Evolutionary conservation across 2,797 vertebrate species (phyloP).

Genomic region (Ibycter americanus): DNA sequence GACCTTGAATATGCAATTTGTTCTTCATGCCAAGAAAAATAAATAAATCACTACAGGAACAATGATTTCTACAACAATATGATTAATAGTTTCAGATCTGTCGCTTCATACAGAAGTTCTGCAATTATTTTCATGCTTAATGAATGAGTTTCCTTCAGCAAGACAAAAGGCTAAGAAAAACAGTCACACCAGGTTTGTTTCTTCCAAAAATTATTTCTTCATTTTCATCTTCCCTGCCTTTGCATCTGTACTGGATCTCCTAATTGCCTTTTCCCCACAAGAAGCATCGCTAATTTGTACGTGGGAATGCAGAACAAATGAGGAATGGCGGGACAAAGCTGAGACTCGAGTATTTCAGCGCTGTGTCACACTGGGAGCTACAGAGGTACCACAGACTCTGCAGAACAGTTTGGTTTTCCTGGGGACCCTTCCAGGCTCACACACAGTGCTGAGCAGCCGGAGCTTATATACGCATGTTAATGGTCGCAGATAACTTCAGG

Average conservation of each 20-base stretch:
- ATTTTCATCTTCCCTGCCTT: neutral
- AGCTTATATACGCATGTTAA: neutral
- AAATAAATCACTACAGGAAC: neutral
- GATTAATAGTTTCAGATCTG: conserved; percentile 29
- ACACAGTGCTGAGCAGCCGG: neutral
- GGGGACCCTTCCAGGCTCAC: neutral
- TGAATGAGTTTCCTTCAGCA: conserved; percentile 18
- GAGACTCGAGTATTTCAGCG: neutral
- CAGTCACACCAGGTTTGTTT: neutral
- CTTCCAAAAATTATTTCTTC: neutral
- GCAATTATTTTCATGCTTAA: conserved; percentile 53
- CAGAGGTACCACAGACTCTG: neutral
- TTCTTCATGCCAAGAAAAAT: neutral
- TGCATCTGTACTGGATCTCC: neutral
- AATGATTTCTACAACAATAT: conserved; percentile 10
- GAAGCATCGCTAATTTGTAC: neutral
- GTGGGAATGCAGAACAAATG: neutral
- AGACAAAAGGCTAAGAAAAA: conserved; percentile 12
- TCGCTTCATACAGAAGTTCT: conserved; percentile 40
- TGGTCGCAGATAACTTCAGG: neutral
- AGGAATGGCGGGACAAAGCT: neutral
- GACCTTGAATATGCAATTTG: neutral
- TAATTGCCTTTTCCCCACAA: neutral
- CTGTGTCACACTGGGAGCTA: neutral
- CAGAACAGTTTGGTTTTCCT: neutral